These are phyloP conservation scores for Pseudorasbora parva DNA, from an alignment of 2,113 vertebrate genomes.

Conservation along the genomic window DNA sequence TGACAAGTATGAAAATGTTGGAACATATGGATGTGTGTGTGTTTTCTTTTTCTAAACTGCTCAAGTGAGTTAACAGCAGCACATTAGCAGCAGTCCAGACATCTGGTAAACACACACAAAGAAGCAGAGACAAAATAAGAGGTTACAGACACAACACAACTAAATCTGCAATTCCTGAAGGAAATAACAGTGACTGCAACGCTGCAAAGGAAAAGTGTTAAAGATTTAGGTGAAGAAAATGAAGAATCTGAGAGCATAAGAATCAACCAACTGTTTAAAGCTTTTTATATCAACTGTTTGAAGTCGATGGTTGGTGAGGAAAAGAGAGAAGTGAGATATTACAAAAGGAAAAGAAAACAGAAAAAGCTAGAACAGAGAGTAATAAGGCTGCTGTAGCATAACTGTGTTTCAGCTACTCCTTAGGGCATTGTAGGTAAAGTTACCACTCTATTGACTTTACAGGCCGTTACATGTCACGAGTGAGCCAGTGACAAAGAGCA, in stretches of 20 bases:
- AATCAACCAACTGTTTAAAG: neutral
- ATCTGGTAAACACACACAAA: constrained; percentile 18
- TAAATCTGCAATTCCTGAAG: neutral
- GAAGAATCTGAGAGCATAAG: neutral
- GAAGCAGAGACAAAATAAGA: neutral
- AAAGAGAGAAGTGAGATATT: neutral
- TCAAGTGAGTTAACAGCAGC: neutral
- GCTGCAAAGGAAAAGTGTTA: neutral
- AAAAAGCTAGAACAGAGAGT: constrained; percentile 5
- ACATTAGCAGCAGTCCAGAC: constrained; percentile 14
- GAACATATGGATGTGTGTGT: neutral
- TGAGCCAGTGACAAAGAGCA: neutral
- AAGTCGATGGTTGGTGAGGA: neutral
- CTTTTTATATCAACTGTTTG: neutral
- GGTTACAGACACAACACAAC: constrained; percentile 13
- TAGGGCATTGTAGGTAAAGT: constrained; percentile 33
- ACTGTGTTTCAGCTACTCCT: constrained; percentile 5
- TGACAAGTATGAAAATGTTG: constrained; percentile 4
- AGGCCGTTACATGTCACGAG: neutral
- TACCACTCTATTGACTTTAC: constrained; percentile 23
- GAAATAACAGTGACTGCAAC: neutral
- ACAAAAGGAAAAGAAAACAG: neutral
- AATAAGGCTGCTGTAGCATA: constrained; percentile 12
- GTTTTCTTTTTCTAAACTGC: neutral
- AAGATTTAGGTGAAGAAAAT: neutral